These are phyloP conservation scores for Reticulitermes speratus DNA, from an alignment of 1,140 invertebrate species.

Conservation along the genomic window DNA sequence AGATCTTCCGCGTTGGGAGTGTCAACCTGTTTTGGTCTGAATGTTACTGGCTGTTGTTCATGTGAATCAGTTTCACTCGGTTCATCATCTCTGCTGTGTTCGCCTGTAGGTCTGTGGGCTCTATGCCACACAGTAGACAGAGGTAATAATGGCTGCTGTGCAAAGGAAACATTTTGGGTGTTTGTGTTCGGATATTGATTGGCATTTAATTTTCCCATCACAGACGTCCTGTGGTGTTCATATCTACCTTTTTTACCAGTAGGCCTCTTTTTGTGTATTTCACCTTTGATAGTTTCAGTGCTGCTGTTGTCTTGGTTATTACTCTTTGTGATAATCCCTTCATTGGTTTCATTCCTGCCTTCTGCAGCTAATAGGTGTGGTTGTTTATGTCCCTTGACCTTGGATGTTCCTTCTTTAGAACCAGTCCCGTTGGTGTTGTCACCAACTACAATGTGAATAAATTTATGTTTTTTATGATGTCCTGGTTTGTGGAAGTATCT, in stretches of 20 bases:
- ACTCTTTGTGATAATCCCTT: background rate
- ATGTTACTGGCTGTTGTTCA: too few relatives aligned
- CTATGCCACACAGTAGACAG: too few relatives aligned
- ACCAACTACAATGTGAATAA: too few relatives aligned
- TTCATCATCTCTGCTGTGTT: too few relatives aligned
- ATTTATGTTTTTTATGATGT: constrained; percentile 30
- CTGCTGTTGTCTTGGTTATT: background rate
- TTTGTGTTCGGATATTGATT: background rate
- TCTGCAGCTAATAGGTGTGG: background rate
- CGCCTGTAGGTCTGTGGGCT: too few relatives aligned
- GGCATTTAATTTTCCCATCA: background rate
- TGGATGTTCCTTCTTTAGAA: background rate
- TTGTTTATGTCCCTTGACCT: background rate
- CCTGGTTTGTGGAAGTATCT: constrained; percentile 34
- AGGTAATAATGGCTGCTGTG: background rate
- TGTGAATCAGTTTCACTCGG: too few relatives aligned
- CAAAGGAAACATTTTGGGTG: background rate
- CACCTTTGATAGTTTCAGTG: background rate
- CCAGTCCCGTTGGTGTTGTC: background rate
- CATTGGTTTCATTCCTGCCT: background rate
- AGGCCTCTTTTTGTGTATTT: background rate
- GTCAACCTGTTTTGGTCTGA: too few relatives aligned
- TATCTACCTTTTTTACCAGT: background rate
- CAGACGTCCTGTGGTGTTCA: background rate
- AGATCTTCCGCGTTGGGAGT: background rate